These are phyloP conservation scores for Orestias chungarensis DNA, from an alignment of 2,797 vertebrate species.

Conservation along the genomic window DNA sequence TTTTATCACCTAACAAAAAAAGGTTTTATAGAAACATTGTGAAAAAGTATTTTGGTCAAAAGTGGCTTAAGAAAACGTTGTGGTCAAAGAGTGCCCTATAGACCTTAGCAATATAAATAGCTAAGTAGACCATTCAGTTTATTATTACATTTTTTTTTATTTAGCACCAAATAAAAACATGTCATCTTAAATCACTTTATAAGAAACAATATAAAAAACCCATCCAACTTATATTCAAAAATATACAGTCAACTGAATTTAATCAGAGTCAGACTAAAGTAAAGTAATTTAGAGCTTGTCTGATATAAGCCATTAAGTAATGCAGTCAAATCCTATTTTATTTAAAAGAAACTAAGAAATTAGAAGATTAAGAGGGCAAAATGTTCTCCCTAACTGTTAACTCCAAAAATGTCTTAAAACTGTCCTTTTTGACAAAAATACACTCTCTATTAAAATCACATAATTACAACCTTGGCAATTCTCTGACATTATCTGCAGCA, in stretches of 20 bases:
- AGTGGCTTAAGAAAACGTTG: not conserved
- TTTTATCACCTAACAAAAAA: not conserved
- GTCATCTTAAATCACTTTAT: not conserved
- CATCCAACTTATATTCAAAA: not conserved
- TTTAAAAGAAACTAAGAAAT: not conserved
- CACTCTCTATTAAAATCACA: constrained; percentile 34
- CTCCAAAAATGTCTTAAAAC: too few relatives aligned
- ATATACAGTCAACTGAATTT: not conserved
- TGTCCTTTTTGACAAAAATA: too few relatives aligned
- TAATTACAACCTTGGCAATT: constrained; percentile 38
- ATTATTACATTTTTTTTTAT: not conserved
- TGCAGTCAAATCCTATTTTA: not conserved
- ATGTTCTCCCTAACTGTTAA: not conserved
- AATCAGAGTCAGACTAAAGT: not conserved
- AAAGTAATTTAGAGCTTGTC: not conserved
- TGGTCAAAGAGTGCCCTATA: not conserved
- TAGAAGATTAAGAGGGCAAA: not conserved
- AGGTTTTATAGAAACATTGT: not conserved
- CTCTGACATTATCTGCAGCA: constrained; percentile 22
- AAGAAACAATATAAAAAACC: not conserved
- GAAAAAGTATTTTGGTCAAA: not conserved
- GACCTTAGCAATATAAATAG: not conserved
- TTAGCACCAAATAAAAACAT: not conserved
- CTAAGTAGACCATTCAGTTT: not conserved
- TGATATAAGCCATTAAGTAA: not conserved